Evolutionary conservation across 1,140 invertebrate genomes (phyloP).

Genomic region (Rhagoletis pomonella): DNA sequence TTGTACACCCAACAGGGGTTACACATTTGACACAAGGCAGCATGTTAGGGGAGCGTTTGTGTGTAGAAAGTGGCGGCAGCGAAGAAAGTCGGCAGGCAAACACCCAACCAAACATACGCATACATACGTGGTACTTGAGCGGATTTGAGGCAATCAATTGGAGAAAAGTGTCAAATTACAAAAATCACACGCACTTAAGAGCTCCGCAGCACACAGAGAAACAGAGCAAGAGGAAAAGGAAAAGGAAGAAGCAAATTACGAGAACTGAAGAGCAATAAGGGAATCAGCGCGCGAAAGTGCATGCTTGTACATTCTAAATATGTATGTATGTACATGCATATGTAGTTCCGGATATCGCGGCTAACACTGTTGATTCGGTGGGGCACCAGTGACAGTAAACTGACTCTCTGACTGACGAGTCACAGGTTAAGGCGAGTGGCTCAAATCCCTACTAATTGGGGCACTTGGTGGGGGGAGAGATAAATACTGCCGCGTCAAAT

Average conservation of each 20-base stretch:
- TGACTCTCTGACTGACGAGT: slow-evolving; percentile 5
- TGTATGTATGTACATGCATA: too few species aligned
- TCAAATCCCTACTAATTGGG: slow-evolving; percentile 33
- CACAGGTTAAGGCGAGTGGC: neutral
- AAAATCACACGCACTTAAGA: slow-evolving; percentile 55
- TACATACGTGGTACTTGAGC: neutral
- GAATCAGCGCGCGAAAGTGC: neutral
- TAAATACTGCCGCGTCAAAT: neutral
- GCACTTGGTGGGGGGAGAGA: neutral
- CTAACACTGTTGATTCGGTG: neutral
- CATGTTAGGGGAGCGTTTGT: slow-evolving; percentile 18
- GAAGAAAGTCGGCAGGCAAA: slow-evolving; percentile 16
- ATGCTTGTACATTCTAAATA: neutral
- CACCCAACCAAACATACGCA: neutral
- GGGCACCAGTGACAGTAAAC: neutral
- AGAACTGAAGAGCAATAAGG: neutral
- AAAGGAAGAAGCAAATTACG: too few species aligned
- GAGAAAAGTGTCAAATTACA: slow-evolving; percentile 60
- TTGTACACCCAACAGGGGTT: slow-evolving; percentile 50
- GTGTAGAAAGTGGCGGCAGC: slow-evolving; percentile 30
- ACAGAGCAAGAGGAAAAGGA: neutral
- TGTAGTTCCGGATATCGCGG: neutral
- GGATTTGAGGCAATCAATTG: slow-evolving; percentile 56
- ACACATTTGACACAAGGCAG: slow-evolving; percentile 29
- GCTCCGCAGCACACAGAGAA: neutral